A percentile compares a stretch with the other conserved stretches of the same genome.
Conservation (phyloP, 2,113 vertebrate genomes). For the Orientallactaga bullata region DNA sequence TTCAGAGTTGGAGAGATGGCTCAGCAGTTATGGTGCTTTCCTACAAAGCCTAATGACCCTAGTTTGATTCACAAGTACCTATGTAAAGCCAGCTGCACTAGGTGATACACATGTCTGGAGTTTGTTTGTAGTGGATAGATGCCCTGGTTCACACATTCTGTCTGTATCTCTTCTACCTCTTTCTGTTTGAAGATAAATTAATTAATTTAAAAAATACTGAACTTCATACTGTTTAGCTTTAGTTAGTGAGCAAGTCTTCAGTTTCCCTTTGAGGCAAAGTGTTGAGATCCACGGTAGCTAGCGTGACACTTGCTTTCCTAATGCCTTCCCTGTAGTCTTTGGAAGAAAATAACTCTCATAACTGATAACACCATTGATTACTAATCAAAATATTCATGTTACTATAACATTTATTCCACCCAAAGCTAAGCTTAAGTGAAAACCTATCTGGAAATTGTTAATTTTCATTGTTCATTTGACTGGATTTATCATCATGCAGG, state of each 20-base stretch:
- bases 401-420: neutral
- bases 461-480: neutral
- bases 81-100: no score
- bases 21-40: no score
- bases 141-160: no score
- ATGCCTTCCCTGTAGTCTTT: neutral
- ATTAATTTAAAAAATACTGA: no score
- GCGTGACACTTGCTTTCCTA: neutral
- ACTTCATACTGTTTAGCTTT: neutral
- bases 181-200: no score
- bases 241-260: neutral
- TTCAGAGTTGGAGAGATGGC: no score
- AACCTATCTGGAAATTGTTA: neutral
- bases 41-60: no score
- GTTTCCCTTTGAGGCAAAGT: neutral
- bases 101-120: no score
- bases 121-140: no score
- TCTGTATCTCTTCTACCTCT: no score
- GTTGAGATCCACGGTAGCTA: neutral
- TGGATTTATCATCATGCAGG: no score
- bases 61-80: no score
- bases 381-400: neutral
- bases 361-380: neutral
- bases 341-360: slow-evolving; percentile 27
- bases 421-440: neutral